Percentiles rank a stretch among this genome's conserved stretches.
Conservation (phyloP, 2,113 vertebrate species). For the Cynopterus brachyotis region DNA sequence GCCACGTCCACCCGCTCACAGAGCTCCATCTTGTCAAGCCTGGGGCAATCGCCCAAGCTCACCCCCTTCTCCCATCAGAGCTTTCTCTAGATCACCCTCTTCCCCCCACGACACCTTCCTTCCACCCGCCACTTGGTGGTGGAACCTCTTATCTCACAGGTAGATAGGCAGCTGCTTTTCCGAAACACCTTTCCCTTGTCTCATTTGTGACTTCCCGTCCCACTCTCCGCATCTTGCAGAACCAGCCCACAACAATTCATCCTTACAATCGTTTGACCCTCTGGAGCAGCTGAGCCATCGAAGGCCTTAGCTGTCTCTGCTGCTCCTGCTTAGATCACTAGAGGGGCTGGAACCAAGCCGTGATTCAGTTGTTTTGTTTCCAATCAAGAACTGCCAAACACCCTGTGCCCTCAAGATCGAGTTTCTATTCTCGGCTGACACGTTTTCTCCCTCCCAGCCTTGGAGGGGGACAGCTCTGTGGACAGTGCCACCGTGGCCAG, state of each 20-base stretch:
- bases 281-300: background rate
- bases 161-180: background rate
- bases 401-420: too few species aligned
- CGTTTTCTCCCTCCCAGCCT: background rate
- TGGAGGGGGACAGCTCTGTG: background rate
- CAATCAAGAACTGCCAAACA: background rate
- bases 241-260: background rate
- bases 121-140: fast-evolving
- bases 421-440: background rate
- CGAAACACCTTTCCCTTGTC: background rate
- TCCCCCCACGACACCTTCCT: background rate
- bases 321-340: fast-evolving
- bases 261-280: background rate
- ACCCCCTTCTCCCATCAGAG: background rate
- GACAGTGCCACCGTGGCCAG: background rate
- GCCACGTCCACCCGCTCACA: background rate
- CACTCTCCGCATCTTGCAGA: background rate
- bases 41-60: too few species aligned
- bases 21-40: background rate
- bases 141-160: background rate
- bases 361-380: background rate
- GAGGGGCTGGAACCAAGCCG: background rate
- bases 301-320: background rate
- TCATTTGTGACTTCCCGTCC: background rate
- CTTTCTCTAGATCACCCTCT: background rate